These are phyloP conservation scores for Zaprionus nigranus DNA, from an alignment of 1,140 invertebrate genomes.

Conservation along the genomic window DNA sequence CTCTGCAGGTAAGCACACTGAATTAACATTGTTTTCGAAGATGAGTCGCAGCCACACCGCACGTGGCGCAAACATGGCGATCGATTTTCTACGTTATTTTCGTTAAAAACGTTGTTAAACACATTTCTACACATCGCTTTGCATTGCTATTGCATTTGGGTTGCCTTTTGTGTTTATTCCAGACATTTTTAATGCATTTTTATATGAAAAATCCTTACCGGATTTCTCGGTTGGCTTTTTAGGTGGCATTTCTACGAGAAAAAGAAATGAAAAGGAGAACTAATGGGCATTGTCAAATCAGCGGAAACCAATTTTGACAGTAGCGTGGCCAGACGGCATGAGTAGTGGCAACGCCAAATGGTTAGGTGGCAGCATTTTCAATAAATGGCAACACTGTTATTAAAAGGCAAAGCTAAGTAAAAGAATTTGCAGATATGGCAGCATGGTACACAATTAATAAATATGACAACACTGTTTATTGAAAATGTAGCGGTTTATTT, in stretches of 20 bases:
- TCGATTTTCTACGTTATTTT: constrained; percentile 36
- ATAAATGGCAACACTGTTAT: not conserved
- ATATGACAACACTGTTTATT: constrained; percentile 15
- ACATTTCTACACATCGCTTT: constrained; percentile 20
- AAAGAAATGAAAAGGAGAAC: constrained; percentile 84
- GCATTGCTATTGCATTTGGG: constrained; percentile 32
- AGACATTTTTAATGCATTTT: constrained; percentile 61
- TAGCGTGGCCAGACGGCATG: constrained; percentile 45
- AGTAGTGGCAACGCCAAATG: constrained; percentile 18
- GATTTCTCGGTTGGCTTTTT: constrained; percentile 88
- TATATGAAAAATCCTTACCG: constrained; percentile 85
- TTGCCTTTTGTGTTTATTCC: constrained; percentile 45
- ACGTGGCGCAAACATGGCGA: constrained; percentile 61
- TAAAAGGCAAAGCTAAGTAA: constrained; percentile 4
- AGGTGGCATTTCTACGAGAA: constrained; percentile 88
- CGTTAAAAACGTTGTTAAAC: constrained; percentile 35
- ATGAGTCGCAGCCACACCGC: constrained; percentile 48
- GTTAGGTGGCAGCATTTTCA: not conserved
- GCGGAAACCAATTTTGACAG: constrained; percentile 74
- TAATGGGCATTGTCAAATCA: constrained; percentile 72
- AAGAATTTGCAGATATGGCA: constrained; percentile 9
- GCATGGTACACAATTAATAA: not conserved
- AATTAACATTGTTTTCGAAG: constrained; percentile 14
- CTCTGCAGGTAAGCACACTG: not conserved
- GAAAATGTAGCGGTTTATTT: constrained; percentile 9